A percentile compares a stretch with the other conserved stretches of the same genome.
Conservation (phyloP, 2,797 vertebrate species). For the Rachycentron canadum region DNA sequence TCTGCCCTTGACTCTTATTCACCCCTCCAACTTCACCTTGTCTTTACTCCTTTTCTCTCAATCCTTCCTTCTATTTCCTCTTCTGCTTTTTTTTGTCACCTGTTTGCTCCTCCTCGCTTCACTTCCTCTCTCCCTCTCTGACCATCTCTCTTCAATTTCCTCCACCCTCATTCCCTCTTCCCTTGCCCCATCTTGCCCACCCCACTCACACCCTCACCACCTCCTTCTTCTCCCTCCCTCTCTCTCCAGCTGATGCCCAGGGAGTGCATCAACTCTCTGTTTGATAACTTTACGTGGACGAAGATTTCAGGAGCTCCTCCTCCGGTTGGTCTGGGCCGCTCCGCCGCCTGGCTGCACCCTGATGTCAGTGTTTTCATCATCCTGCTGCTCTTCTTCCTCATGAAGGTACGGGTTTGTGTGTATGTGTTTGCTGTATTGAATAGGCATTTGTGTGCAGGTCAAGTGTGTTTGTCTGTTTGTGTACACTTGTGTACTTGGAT, state of each 20-base stretch:
- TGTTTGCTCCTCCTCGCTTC: too few species aligned
- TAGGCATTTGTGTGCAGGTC: background rate
- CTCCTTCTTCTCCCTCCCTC: background rate
- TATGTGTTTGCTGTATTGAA: background rate
- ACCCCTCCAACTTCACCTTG: too few species aligned
- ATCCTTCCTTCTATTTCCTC: background rate
- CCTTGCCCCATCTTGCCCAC: background rate
- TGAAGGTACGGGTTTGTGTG: conserved; percentile 86
- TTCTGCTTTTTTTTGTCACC: background rate
- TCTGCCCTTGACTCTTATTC: background rate
- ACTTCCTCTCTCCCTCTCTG: background rate
- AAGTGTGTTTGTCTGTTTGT: conserved; percentile 6
- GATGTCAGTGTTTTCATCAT: conserved; percentile 91
- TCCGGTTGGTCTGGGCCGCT: conserved; percentile 87
- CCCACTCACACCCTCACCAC: background rate
- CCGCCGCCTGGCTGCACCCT: conserved; percentile 92
- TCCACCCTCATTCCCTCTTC: background rate
- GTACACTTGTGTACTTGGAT: background rate
- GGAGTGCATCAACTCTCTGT: conserved; percentile 95
- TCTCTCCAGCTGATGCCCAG: conserved; percentile 92
- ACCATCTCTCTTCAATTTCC: background rate
- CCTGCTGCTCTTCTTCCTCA: conserved; percentile 93
- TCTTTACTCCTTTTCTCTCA: background rate
- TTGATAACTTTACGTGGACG: conserved; percentile 97
- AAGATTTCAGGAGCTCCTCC: conserved; percentile 86